These are phyloP conservation scores for Acronicta aceris DNA, from an alignment of 2,888 invertebrate species.

Conservation along the genomic window DNA sequence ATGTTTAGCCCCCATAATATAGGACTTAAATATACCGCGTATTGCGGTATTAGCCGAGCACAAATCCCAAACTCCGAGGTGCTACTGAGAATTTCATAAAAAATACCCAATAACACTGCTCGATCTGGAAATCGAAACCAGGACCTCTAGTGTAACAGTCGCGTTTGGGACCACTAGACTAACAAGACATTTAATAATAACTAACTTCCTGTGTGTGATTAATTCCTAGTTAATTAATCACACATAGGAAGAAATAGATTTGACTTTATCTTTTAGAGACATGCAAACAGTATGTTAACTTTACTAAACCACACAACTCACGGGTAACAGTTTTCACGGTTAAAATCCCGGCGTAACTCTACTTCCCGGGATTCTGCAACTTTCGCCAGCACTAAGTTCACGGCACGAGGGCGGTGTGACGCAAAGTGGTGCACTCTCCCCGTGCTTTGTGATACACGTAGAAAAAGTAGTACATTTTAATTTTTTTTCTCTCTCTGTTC, in stretches of 20 bases:
- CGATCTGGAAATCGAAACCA: too few species aligned
- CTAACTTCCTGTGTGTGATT: too few species aligned
- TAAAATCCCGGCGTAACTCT: slow-evolving; percentile 12
- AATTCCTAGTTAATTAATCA: not conserved
- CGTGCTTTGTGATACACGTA: slow-evolving; percentile 49
- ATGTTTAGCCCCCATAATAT: too few species aligned
- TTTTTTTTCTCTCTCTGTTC: slow-evolving; percentile 19
- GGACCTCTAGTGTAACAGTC: too few species aligned
- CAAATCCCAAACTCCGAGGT: too few species aligned
- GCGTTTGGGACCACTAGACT: too few species aligned
- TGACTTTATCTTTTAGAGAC: not conserved
- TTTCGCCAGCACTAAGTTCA: slow-evolving; percentile 38
- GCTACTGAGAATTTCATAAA: too few species aligned
- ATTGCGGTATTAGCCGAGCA: too few species aligned
- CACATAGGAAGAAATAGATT: not conserved
- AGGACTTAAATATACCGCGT: too few species aligned
- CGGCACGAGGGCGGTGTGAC: slow-evolving; percentile 43
- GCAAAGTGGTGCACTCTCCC: slow-evolving; percentile 58
- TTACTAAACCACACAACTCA: slow-evolving; percentile 9
- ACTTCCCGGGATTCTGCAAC: slow-evolving; percentile 12
- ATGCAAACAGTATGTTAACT: not conserved
- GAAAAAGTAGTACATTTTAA: slow-evolving; percentile 54
- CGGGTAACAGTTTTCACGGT: not conserved
- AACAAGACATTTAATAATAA: too few species aligned
- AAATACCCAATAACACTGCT: too few species aligned